These are phyloP conservation scores for Caenorhabditis virilis DNA, from an alignment of 2,888 invertebrate species.

Conservation along the genomic window DNA sequence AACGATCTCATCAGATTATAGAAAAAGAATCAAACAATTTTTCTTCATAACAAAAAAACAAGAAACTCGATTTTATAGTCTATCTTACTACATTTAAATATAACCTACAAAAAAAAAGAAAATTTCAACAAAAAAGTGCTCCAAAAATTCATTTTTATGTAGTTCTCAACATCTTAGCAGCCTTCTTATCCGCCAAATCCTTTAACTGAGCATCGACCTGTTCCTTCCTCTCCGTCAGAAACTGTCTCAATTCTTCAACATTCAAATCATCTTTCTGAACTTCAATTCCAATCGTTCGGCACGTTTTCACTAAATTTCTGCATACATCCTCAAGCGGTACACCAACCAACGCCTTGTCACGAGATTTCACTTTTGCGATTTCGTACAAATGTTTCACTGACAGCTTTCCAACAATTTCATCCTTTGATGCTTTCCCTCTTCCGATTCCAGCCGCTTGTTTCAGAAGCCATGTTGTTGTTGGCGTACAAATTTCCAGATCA, in stretches of 20 bases:
- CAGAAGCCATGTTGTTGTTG: conserved; percentile 85
- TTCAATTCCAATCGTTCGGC: conserved; percentile 58
- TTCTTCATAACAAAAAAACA: conserved; percentile 1
- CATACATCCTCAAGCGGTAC: conserved; percentile 61
- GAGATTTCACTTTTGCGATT: conserved; percentile 88
- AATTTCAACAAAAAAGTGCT: too few species aligned
- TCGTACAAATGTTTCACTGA: conserved; percentile 94
- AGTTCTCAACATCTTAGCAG: conserved; percentile 65
- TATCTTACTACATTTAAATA: background rate
- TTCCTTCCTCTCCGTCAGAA: conserved; percentile 55
- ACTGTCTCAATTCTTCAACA: conserved; percentile 48
- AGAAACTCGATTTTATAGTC: background rate
- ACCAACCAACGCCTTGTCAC: conserved; percentile 60
- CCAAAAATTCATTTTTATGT: too few species aligned
- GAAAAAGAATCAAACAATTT: background rate
- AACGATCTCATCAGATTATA: background rate
- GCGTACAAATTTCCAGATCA: conserved; percentile 81
- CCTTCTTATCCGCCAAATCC: conserved; percentile 64
- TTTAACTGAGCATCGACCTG: conserved; percentile 58
- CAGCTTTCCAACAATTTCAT: conserved; percentile 80
- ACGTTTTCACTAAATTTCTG: conserved; percentile 50
- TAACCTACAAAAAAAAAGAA: background rate
- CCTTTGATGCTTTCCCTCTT: conserved; percentile 73
- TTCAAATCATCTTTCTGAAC: conserved; percentile 63
- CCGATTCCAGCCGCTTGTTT: conserved; percentile 90